phyloP scores from a whole-genome alignment of 2,888 invertebrate genomes.

The Hartigia nigra region DNA sequence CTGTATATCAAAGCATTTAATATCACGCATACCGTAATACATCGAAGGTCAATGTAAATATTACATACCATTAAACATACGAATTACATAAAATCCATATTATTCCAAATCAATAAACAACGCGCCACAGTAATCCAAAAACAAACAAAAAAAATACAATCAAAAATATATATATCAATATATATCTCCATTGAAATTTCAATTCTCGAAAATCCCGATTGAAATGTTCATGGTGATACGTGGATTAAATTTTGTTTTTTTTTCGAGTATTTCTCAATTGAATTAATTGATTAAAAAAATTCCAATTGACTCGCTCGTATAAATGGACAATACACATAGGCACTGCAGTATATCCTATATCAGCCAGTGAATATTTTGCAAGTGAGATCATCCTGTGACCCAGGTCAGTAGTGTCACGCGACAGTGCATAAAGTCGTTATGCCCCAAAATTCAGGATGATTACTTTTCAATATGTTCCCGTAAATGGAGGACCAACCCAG shows the following conservation, averaged over 20 bases:
- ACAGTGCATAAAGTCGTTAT: background rate
- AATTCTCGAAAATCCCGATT: background rate
- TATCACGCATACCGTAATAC: background rate
- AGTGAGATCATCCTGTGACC: background rate
- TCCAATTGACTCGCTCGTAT: background rate
- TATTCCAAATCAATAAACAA: background rate
- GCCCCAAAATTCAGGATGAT: background rate
- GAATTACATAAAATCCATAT: background rate
- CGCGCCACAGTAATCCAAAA: background rate
- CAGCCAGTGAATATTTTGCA: background rate
- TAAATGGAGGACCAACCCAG: background rate
- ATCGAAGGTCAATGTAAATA: background rate
- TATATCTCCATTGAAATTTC: background rate
- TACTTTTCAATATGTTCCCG: background rate
- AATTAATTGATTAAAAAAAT: background rate
- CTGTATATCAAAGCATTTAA: background rate
- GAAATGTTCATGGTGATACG: background rate
- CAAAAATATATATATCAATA: background rate
- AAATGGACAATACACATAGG: background rate
- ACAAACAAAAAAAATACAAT: background rate
- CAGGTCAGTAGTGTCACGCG: background rate
- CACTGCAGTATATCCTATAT: background rate
- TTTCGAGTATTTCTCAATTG: background rate
- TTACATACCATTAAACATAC: background rate
- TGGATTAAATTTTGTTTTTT: background rate